Percentiles rank a stretch among this genome's conserved stretches.
These are phyloP conservation scores for Endotricha flammealis DNA, from an alignment of 2,888 invertebrate genomes.

Conservation along the genomic window DNA sequence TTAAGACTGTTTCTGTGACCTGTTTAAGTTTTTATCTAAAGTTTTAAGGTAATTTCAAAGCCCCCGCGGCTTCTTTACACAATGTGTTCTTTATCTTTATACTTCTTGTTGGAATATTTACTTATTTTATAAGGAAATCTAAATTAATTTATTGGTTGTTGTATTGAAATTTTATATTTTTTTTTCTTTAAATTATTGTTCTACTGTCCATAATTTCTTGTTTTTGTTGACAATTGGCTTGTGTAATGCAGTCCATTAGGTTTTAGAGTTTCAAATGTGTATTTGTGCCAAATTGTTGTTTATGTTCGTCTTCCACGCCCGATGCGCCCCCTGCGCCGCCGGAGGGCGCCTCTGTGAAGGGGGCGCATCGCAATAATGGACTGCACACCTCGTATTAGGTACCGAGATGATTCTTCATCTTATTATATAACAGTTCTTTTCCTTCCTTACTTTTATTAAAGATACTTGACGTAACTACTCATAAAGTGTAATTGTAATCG, in stretches of 20 bases:
- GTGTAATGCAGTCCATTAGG: constrained; percentile 66
- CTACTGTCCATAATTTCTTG: constrained; percentile 48
- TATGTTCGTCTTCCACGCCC: constrained; percentile 48
- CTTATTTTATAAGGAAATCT: constrained; percentile 77
- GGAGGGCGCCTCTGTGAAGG: too few relatives aligned
- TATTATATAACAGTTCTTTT: constrained; percentile 55
- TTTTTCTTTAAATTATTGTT: constrained; percentile 71
- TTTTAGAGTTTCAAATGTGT: constrained; percentile 29
- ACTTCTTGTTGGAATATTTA: constrained; percentile 78
- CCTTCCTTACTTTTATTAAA: constrained; percentile 63
- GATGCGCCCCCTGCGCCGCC: too few relatives aligned
- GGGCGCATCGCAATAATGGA: constrained; percentile 32
- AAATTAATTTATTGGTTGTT: constrained; percentile 79
- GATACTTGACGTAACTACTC: constrained; percentile 74
- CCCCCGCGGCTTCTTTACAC: constrained; percentile 53
- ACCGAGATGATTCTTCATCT: constrained; percentile 35
- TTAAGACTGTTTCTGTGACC: constrained; percentile 80
- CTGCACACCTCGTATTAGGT: constrained; percentile 36
- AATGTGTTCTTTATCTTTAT: constrained; percentile 77
- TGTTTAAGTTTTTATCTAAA: constrained; percentile 75
- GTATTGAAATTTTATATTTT: constrained; percentile 70
- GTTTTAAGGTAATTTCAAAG: constrained; percentile 56
- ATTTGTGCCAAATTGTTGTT: constrained; percentile 54
- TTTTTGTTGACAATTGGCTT: constrained; percentile 63
- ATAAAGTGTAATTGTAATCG: constrained; percentile 74